These are phyloP conservation scores for Brevimyrus niger DNA, from an alignment of 2,113 vertebrate species.

Conservation along the genomic window DNA sequence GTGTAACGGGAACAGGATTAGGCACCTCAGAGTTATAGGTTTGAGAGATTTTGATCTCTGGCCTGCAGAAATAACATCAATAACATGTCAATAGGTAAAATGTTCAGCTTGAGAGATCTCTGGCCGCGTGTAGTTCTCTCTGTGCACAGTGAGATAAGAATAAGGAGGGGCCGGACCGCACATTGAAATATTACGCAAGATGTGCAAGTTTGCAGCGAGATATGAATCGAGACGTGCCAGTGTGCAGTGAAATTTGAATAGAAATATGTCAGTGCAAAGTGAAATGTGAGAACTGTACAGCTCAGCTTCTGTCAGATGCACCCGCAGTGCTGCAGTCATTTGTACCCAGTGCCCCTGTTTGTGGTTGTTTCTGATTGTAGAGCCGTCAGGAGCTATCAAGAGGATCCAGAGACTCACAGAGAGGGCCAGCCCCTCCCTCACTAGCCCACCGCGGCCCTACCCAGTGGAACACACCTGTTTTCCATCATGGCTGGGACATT, in stretches of 20 bases:
- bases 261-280: not conserved
- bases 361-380: not conserved
- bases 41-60: not conserved
- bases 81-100: not conserved
- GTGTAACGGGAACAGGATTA: not conserved
- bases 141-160: not conserved
- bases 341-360: not conserved
- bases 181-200: not conserved
- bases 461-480: conserved; percentile 49
- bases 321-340: not conserved
- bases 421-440: conserved; percentile 38
- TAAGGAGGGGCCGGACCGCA: not conserved
- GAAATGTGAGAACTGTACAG: not conserved
- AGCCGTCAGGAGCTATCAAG: not conserved
- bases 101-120: not conserved
- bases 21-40: not conserved
- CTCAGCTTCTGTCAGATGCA: not conserved
- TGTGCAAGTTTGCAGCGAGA: not conserved
- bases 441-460: conserved; percentile 18
- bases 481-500: conserved; percentile 44
- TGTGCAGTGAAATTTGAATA: not conserved
- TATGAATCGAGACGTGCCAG: not conserved
- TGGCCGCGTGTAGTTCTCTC: not conserved
- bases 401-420: not conserved
- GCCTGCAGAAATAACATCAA: not conserved